Conservation (phyloP, 2,888 invertebrate genomes). For the Pherbina coryleti region DNA sequence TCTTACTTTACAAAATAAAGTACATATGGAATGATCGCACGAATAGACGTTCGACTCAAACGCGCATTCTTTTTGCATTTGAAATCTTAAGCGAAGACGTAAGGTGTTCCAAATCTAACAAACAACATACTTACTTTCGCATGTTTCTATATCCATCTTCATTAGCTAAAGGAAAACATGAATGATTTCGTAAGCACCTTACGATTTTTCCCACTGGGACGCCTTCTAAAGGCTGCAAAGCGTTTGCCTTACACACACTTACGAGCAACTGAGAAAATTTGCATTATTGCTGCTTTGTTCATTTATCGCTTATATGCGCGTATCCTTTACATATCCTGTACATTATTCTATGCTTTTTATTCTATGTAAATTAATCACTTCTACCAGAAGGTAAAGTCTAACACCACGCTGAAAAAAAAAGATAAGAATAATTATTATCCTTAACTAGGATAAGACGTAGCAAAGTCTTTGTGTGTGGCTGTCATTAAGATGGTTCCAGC, state of each 20-base stretch:
- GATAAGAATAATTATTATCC: slow-evolving; percentile 20
- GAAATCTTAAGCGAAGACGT: too few species aligned
- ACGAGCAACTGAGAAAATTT: background rate
- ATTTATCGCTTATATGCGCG: slow-evolving; percentile 6
- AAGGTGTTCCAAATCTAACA: too few species aligned
- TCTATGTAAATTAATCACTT: slow-evolving; percentile 7
- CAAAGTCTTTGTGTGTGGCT: background rate
- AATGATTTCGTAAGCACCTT: too few species aligned
- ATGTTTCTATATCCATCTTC: too few species aligned
- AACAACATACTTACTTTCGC: too few species aligned
- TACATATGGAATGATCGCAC: too few species aligned
- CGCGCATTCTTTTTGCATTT: too few species aligned
- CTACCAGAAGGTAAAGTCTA: too few species aligned
- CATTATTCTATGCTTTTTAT: slow-evolving; percentile 7
- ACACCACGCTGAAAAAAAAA: background rate
- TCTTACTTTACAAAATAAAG: too few species aligned
- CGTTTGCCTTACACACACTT: background rate
- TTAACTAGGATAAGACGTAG: slow-evolving; percentile 3
- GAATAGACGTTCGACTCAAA: too few species aligned
- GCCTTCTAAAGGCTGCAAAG: background rate
- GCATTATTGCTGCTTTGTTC: slow-evolving; percentile 2
- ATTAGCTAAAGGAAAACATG: too few species aligned
- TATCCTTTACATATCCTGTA: slow-evolving; percentile 1
- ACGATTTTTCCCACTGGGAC: too few species aligned
- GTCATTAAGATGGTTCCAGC: slow-evolving; percentile 6